Evolutionary conservation across 2,888 invertebrate genomes (phyloP), one percentile per base, ranked within the genome.

Genomic region (Galerucella calmariensis): DNA sequence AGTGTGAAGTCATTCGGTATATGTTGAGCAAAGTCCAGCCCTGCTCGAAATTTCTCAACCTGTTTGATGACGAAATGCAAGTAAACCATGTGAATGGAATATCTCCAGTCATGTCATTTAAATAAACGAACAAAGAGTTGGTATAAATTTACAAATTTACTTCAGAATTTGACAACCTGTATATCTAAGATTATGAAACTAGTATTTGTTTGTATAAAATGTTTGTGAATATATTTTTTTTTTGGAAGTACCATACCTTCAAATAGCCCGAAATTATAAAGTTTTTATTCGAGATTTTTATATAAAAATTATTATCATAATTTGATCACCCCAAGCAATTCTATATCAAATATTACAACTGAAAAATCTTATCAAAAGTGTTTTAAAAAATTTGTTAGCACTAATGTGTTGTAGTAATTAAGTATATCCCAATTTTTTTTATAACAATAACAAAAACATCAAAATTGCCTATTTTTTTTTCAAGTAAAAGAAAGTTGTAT

Each of bases 281-380:
- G 24, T 27, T 56, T 10, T 61, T 61, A 16, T 56, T 20, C 8
- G 20, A 56, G 56, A n/a, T n/a, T 56, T 56, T 10, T 16, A 67
- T 41, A 56, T 46, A n/a, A 67, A 51, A 51, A 67, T 67, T 67
- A 67, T 67, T 67, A 67, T 66, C 51, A 11, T 67, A 68, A 16
- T 41, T 59, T 68, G 14, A 58, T 68, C 16, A 20, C 56, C 35
- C 16, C 56, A 14, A 48, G 14, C 12, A 14, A 14, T 48, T 48
- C 5, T n/a, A 51, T 51, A 51, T 14, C n/a, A n/a, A 14, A 51
- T 51, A 14, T n/a, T 51, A 51, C 51, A 51, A 14, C 35, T 41
- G 35, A 1, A 41, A 41, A 41, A 8, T 41, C 6, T 41, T 41
- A 41, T 41, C 35, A 51, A 51, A 51, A 11, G 8, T 51, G 48